Base-by-base conservation (phyloP, 2,113 vertebrate species). In the Corythaixoides concolor region DNA sequence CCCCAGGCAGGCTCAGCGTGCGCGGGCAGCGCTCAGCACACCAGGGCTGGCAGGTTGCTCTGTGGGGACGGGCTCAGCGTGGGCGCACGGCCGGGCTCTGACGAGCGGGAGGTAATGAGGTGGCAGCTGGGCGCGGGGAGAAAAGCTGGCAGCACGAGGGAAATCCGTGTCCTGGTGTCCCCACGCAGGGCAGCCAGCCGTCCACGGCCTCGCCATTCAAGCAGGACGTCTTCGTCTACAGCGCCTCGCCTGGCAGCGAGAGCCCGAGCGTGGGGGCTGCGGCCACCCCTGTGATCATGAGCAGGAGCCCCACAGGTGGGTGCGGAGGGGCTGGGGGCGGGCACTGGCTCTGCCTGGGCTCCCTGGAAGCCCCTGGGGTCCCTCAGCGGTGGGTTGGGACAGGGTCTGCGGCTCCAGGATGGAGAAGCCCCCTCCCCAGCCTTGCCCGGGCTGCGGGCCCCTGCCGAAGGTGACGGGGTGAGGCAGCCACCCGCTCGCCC, bases 291-390 rank as follows among this genome's bases (percentile, higher is more conserved):
- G 98, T 99, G 88, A 98, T 98, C 90, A 98, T 99, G 97, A 99
- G 98, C 94, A 98, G 98, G 96, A 99, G 99, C 94, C 99, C 99
- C 60, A 99, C 99, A 97, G 99, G 99, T 99, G 91, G 88, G 96
- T 96, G 5, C 1, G 4, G 45, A 23, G 33, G 30, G 11, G 3
- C n/a, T 11, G 39, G 20, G 27, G 22, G 37, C 9, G 1, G 50
- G 13, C 74, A 5, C 5, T 1, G 0, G 23, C 49, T 19, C 88
- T 81, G 13, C 56, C 15, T 7, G 33, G 1, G 0, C 53, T 50
- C 11, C 1, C 49, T 5, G 8, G 1, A 30, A 28, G 66, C 26
- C 26, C 32, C 47, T 0, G 0, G 19, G 15, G 9, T 39, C 37
- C 62, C 2, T 3, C 5, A 23, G 21, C 0, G 4, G 21, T 0